Percentiles rank a stretch among this genome's conserved stretches.
These are phyloP conservation scores for Dryococelus australis DNA, from an alignment of 2,888 invertebrate species.

Conservation along the genomic window DNA sequence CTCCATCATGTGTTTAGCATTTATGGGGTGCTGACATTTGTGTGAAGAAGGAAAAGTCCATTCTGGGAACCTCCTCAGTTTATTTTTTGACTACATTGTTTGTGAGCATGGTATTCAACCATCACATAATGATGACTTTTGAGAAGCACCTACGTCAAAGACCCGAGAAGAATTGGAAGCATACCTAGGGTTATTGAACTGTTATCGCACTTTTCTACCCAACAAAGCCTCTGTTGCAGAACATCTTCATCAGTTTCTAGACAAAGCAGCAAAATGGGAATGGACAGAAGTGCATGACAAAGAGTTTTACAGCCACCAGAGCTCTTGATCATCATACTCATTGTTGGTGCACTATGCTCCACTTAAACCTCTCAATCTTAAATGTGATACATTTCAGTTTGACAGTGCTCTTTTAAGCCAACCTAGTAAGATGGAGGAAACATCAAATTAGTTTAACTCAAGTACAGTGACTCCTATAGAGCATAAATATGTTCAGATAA, in stretches of 20 bases:
- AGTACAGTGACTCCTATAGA: neutral
- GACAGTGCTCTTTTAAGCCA: neutral
- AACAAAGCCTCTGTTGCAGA: neutral
- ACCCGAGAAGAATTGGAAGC: neutral
- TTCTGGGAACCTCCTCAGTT: neutral
- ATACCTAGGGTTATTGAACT: neutral
- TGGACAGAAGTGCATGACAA: neutral
- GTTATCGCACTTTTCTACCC: neutral
- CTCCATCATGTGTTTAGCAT: neutral
- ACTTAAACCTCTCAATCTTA: neutral
- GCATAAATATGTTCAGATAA: neutral
- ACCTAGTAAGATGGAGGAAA: neutral
- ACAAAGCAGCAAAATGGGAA: neutral
- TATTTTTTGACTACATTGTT: neutral
- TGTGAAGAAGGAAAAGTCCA: neutral
- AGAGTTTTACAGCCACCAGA: neutral
- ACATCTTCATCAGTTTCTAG: neutral
- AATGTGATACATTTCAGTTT: neutral
- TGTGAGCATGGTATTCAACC: neutral
- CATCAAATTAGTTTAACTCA: neutral
- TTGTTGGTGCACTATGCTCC: neutral
- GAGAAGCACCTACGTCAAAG: neutral
- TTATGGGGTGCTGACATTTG: neutral
- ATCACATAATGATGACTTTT: neutral
- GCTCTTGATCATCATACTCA: neutral